These are phyloP conservation scores for Agrotis clavis DNA, from an alignment of 2,888 invertebrate genomes.

Conservation along the genomic window DNA sequence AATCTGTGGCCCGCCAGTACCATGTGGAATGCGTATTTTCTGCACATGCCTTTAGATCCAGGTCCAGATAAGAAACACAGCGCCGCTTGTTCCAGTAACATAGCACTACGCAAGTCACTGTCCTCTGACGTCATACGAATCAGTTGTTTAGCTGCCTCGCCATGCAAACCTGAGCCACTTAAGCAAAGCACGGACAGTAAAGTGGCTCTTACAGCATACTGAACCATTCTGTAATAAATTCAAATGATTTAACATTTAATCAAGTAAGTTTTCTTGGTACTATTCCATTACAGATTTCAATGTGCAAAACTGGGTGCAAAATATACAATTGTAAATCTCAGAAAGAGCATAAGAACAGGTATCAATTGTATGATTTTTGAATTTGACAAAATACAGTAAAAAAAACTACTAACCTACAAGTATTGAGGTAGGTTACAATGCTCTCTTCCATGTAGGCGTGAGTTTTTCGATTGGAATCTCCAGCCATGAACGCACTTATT, in stretches of 20 bases:
- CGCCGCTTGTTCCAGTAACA: slow-evolving; percentile 98
- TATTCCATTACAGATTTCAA: not conserved
- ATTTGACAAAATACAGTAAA: not conserved
- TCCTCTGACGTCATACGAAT: slow-evolving; percentile 99
- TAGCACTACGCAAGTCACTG: slow-evolving; percentile 98
- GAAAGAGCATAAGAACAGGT: not conserved
- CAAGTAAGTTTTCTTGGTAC: not conserved
- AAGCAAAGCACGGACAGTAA: slow-evolving; percentile 97
- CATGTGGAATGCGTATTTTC: slow-evolving; percentile 99
- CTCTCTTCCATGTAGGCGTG: slow-evolving; percentile 98
- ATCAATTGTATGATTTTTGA: not conserved
- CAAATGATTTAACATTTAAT: not conserved
- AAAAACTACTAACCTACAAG: slow-evolving; percentile 93
- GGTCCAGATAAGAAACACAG: slow-evolving; percentile 95
- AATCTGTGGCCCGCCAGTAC: slow-evolving; percentile 99
- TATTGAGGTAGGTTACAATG: slow-evolving; percentile 96
- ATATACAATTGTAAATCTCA: not conserved
- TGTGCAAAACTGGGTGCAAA: not conserved
- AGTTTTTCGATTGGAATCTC: slow-evolving; percentile 94
- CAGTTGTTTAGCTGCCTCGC: slow-evolving; percentile 98
- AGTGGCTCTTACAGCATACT: slow-evolving; percentile 98
- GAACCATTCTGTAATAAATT: slow-evolving; percentile 93
- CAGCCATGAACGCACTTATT: slow-evolving; percentile 97
- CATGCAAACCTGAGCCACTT: slow-evolving; percentile 94
- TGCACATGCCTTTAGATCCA: slow-evolving; percentile 93